Percentiles rank a stretch among this genome's conserved stretches.
Evolutionary conservation across 2,797 vertebrate species (phyloP).

Genomic region (Sylvia borin): DNA sequence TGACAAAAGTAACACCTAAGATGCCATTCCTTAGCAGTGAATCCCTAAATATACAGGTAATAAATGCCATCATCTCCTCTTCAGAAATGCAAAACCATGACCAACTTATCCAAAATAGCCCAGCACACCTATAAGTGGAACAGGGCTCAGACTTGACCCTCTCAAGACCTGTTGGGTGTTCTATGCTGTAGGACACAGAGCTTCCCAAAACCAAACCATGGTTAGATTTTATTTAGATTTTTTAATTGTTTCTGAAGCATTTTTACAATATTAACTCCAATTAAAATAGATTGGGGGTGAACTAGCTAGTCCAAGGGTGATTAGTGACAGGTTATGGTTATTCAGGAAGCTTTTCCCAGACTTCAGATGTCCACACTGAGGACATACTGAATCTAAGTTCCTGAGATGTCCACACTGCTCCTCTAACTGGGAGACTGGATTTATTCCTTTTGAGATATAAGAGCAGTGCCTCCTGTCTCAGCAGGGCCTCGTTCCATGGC

Average conservation of each 20-base stretch:
- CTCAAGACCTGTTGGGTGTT: background rate
- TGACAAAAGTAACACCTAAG: background rate
- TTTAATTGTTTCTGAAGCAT: background rate
- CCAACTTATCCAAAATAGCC: background rate
- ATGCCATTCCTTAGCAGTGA: background rate
- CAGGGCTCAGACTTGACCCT: background rate
- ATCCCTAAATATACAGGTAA: background rate
- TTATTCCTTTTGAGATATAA: background rate
- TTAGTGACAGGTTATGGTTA: background rate
- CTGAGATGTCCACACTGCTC: background rate
- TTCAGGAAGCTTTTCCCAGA: background rate
- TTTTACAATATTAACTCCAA: background rate
- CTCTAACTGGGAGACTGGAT: background rate
- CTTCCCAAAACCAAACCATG: background rate
- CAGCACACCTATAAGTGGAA: fast-evolving
- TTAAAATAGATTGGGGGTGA: background rate
- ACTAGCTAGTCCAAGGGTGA: background rate
- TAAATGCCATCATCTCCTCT: background rate
- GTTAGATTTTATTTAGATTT: background rate
- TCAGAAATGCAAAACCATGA: background rate
- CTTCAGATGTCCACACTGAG: background rate
- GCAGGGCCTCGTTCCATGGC: background rate
- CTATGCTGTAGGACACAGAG: background rate
- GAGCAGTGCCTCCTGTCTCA: background rate
- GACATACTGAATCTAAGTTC: background rate